Evolutionary conservation across 2,888 invertebrate genomes (phyloP).

Genomic region (Synergus japonicus): DNA sequence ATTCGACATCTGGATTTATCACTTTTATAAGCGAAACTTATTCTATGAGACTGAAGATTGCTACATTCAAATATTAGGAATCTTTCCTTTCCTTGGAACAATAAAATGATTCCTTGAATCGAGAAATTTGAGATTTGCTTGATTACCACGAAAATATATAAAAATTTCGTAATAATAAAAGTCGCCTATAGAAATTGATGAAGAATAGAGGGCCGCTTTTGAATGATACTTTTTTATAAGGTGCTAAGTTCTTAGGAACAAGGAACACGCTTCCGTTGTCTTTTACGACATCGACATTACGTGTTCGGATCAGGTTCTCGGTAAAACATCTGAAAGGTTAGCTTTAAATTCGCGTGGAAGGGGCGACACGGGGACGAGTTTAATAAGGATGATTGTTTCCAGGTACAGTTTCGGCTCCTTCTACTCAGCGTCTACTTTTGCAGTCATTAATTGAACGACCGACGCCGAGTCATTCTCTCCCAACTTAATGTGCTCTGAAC

Average conservation of each 20-base stretch:
- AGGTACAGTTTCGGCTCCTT: constrained; percentile 52
- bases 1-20: too few relatives aligned
- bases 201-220: background rate
- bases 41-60: too few relatives aligned
- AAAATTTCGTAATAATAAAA: background rate
- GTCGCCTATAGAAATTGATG: background rate
- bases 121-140: background rate
- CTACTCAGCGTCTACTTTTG: constrained; percentile 53
- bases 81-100: background rate
- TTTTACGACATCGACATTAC: constrained; percentile 38
- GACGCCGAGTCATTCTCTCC: constrained; percentile 62
- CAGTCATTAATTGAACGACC: constrained; percentile 62
- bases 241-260: background rate
- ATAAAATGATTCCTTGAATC: background rate
- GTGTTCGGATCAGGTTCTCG: constrained; percentile 58
- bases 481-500: constrained; percentile 13
- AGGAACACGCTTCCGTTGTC: constrained; percentile 24
- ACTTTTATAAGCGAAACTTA: too few relatives aligned
- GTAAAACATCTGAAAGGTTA: constrained; percentile 65
- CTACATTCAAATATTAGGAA: too few relatives aligned
- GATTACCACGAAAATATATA: background rate
- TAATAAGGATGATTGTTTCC: constrained; percentile 73
- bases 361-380: constrained; percentile 61
- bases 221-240: background rate
- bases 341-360: constrained; percentile 62